Base-by-base conservation (phyloP, 2,113 vertebrate species). In the human (Homo sapiens) region DNA sequence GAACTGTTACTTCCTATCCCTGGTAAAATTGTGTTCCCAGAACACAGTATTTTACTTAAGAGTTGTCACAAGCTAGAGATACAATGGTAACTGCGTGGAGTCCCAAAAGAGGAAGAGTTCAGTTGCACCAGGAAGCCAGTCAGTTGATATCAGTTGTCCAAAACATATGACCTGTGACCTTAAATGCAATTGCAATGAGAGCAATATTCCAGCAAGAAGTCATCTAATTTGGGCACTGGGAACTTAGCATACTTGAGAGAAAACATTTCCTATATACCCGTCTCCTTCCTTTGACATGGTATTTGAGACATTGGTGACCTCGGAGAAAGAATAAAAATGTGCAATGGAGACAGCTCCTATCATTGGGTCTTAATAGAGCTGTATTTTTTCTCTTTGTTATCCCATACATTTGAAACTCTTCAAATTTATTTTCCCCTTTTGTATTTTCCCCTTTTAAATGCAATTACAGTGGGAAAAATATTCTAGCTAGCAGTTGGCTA, bases 61-160 rank as follows among this genome's bases (percentile, higher is more conserved):
- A 89, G 25, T 72, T 48, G 17, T 48, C 70, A 35, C 3, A 70
- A 61, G 12, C 79, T 92, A 6, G 8, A 86, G 70, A 73, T 23
- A 17, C 50, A 22, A 1, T 27, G 14, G 48, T 22, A 35, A 48
- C 35, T 86, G 38, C 18, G 18, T 57, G 12, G 64, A 30, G 18
- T 17, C 45, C 66, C 13, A 8, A 68, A 78, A 59, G 75, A 96
- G 75, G 68, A n/a, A 94, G 38, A 48, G 32, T 90, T 86, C 18
- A 64, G 55, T 40, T 94, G 90, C 13, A 48, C 13, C 32, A 95
- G 52, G 70, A 80, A 80, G 55, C 59, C 9, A 20, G 32, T 22
- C 5, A 1, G 27, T 43, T 82, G n/a, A 68, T 87, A 35, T 22
- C 25, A 20, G 18, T 38, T 32, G 6, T 89, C 66, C 73, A 7